Base-by-base conservation (phyloP, 2,113 vertebrate genomes). In the Coptodon rendalli region DNA sequence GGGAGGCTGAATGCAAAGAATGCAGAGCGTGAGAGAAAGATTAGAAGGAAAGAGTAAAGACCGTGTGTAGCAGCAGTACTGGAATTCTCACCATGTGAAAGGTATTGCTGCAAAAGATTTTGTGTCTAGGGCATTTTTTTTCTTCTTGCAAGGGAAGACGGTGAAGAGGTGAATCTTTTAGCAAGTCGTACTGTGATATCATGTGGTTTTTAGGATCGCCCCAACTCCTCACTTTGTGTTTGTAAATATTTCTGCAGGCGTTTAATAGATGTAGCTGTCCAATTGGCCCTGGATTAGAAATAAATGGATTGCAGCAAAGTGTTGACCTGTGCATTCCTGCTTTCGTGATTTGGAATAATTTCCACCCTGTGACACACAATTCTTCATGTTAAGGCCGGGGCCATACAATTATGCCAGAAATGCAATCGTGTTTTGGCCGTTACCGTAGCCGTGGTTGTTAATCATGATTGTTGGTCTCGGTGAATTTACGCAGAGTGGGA, bases 261-360 rank as follows among this genome's bases (percentile, higher is more conserved):
- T 68, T 87, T 91, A 90, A 88, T 89, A 63, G 79, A 85, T 90
- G 86, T 61, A 63, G 86, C 87, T 86, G 54, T 87, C 83, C 40
- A 73, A 87, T 86, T 82, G 90, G 86, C 79, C 79, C 87, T 71
- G 66, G 43, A 88, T 27, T 24, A 52, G 78, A 89, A 83, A 84
- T 68, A 34, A 89, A 91, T 86, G 61, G 59, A 89, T 83, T 83
- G 56, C 80, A 76, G 68, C 43, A 80, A 83, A 86, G 81, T 89
- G 80, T 81, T 86, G 63, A 92, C 82, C 89, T 81, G 63, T 48
- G 71, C 66, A 81, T 89, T 89, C 38, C 83, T 88, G 73, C 59
- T 82, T 53, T 29, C 6, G 13, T 85, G 57, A 88, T 81, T 89
- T 88, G 52, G 84, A 90, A 87, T 93, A 19, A 81, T 88, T 88